Base-by-base conservation (phyloP, 2,113 vertebrate genomes). In the Amphilophus citrinellus region DNA sequence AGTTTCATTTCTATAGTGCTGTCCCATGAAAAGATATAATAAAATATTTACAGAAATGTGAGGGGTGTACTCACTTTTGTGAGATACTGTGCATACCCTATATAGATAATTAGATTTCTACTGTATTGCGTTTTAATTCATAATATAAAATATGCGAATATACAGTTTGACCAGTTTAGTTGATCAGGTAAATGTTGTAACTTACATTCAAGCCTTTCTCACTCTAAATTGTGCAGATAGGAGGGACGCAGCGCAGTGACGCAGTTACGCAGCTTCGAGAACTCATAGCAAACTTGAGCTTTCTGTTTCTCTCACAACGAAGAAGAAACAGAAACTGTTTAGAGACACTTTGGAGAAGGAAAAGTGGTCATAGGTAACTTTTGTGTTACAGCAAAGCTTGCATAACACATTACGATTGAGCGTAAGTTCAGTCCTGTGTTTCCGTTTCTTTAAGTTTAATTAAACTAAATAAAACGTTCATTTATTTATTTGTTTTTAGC, bases 231-330 rank as follows among this genome's bases (percentile, higher is more conserved):
- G 24, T 30, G 66, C 44, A 5, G 68, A 3, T 8, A 56, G 53
- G 50, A 56, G 50, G n/a, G 61, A 83, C 88, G 82, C 30, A 32
- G 0, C 3, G 42, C 57, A 75, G 2, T 85, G 88, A 92, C 93
- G 93, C 82, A n/a, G 1, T 75, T 1, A 79, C 88, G 90, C 35
- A 83, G 20, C 10, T 1, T 2, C 1, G 17, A 84, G 2, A 75
- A 3, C 0, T 77, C 47, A 13, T 9, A 3, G 13, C 1, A 2
- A 1, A 7, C n/a, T 2, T 24, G 22, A 75, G 61, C n/a, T 91
- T 91, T 85, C 85, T 6, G 0, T 89, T 84, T 85, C 71, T 84
- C 3, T 86, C 59, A 79, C 4, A 47, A 42, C 1, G 1, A 73
- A 24, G 20, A 17, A 35, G 89, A 77, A 77, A 79, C 6, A 50